These are phyloP conservation scores for Cistogaster globosa DNA, from an alignment of 2,888 invertebrate genomes.

Conservation along the genomic window DNA sequence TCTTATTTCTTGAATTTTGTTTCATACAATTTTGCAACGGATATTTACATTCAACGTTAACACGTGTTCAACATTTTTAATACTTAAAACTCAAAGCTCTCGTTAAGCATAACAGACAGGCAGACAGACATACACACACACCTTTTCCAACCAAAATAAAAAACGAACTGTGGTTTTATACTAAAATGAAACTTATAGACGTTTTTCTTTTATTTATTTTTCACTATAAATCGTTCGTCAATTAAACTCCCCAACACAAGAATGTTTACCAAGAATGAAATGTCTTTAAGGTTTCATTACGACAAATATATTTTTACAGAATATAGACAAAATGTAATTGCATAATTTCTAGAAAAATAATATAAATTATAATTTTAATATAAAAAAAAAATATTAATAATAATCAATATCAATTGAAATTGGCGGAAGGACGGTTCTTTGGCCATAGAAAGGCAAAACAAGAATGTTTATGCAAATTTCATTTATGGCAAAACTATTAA, in stretches of 20 bases:
- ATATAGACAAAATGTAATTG: background rate
- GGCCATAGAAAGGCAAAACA: slow-evolving; percentile 16
- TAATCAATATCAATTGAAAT: slow-evolving; percentile 20
- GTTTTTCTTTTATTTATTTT: background rate
- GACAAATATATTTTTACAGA: background rate
- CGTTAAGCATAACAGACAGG: slow-evolving; percentile 1
- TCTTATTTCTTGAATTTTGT: slow-evolving; percentile 19
- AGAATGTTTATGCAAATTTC: slow-evolving; percentile 50
- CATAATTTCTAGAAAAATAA: slow-evolving; percentile 31
- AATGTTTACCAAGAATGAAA: slow-evolving; percentile 20
- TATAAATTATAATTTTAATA: slow-evolving; percentile 7
- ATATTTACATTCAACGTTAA: slow-evolving; percentile 52
- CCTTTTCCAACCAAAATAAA: slow-evolving; percentile 1
- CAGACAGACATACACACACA: slow-evolving; percentile 31
- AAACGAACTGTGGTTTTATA: background rate
- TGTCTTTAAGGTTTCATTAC: slow-evolving; percentile 12
- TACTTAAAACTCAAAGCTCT: slow-evolving; percentile 16
- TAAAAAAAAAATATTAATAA: slow-evolving; percentile 21
- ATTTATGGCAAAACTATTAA: slow-evolving; percentile 26
- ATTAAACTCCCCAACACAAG: slow-evolving; percentile 35
- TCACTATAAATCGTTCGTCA: background rate
- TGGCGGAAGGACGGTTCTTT: slow-evolving; percentile 33
- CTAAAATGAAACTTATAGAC: background rate
- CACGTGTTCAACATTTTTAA: slow-evolving; percentile 63
- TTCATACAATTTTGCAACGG: slow-evolving; percentile 48